phyloP scores from a whole-genome alignment of 2,113 vertebrate species.

The Azemiops feae region DNA sequence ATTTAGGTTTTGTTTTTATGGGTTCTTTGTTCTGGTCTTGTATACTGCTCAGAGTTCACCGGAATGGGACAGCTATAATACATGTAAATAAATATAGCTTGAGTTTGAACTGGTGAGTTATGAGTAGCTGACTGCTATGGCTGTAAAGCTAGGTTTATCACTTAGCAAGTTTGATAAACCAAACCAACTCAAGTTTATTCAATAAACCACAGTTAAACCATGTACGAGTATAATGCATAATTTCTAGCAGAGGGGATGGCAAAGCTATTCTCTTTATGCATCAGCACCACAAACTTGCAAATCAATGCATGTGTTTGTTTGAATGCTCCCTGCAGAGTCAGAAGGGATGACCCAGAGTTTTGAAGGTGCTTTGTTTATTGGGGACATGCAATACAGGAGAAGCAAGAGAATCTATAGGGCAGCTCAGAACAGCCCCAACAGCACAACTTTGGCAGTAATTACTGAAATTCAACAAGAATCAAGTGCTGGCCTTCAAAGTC shows the following conservation, averaged over 20 bases:
- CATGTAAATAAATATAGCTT: neutral
- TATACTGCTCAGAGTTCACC: neutral
- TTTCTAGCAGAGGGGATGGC: neutral
- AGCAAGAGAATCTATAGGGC: neutral
- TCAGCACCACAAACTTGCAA: neutral
- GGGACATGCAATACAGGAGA: neutral
- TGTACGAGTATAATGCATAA: too few relatives aligned
- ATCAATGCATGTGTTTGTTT: neutral
- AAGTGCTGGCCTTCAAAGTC: neutral
- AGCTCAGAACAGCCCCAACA: neutral
- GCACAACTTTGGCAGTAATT: neutral
- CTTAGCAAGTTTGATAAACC: neutral
- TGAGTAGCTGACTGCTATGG: neutral
- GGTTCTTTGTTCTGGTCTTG: neutral
- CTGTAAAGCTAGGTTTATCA: neutral
- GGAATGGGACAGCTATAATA: neutral
- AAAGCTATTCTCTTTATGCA: neutral
- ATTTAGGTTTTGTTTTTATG: neutral
- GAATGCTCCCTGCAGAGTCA: neutral
- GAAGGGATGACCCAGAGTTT: neutral
- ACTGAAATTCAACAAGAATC: neutral
- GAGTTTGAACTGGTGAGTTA: neutral
- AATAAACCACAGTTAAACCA: neutral
- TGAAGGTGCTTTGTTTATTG: constrained; percentile 5
- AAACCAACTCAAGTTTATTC: neutral